These are phyloP conservation scores for Agonopterix arenella DNA, from an alignment of 2,888 invertebrate genomes.

Conservation along the genomic window DNA sequence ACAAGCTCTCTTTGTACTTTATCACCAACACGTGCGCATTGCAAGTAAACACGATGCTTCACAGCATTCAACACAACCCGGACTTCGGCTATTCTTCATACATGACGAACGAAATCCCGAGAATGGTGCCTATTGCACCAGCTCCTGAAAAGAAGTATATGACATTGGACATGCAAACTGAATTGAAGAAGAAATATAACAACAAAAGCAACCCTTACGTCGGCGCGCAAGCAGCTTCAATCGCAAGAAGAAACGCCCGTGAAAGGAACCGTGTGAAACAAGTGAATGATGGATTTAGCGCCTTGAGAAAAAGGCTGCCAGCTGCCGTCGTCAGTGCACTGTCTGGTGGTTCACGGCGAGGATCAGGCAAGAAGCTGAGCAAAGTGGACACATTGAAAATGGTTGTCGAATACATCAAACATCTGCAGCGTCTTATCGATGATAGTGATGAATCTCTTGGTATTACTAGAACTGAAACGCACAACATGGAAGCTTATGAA, in stretches of 20 bases:
- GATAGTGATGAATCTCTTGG: slow-evolving; percentile 79
- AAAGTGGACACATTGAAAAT: slow-evolving; percentile 94
- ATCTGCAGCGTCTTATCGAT: slow-evolving; percentile 85
- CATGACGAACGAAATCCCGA: slow-evolving; percentile 30
- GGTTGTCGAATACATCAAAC: slow-evolving; percentile 93
- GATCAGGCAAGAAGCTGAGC: slow-evolving; percentile 89
- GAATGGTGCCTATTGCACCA: slow-evolving; percentile 72
- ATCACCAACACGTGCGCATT: slow-evolving; percentile 21
- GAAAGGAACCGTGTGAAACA: slow-evolving; percentile 97
- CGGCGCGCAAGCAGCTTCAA: slow-evolving; percentile 86
- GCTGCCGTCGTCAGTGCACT: slow-evolving; percentile 84
- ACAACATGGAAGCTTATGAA: slow-evolving; percentile 29
- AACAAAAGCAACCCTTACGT: slow-evolving; percentile 73
- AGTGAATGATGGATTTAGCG: slow-evolving; percentile 95
- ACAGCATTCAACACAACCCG: slow-evolving; percentile 32
- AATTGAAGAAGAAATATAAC: slow-evolving; percentile 81
- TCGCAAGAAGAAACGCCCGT: slow-evolving; percentile 93
- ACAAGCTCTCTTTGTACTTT: slow-evolving; percentile 18
- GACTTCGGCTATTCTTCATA: slow-evolving; percentile 1
- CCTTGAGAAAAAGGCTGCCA: slow-evolving; percentile 90
- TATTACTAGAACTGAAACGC: slow-evolving; percentile 18
- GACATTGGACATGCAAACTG: slow-evolving; percentile 42
- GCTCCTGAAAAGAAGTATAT: slow-evolving; percentile 59
- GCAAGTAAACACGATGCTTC: slow-evolving; percentile 32
- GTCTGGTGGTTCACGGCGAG: slow-evolving; percentile 80